phyloP scores from a whole-genome alignment of 2,113 vertebrate genomes.

The Pseudolaguvia tuberculata region DNA sequence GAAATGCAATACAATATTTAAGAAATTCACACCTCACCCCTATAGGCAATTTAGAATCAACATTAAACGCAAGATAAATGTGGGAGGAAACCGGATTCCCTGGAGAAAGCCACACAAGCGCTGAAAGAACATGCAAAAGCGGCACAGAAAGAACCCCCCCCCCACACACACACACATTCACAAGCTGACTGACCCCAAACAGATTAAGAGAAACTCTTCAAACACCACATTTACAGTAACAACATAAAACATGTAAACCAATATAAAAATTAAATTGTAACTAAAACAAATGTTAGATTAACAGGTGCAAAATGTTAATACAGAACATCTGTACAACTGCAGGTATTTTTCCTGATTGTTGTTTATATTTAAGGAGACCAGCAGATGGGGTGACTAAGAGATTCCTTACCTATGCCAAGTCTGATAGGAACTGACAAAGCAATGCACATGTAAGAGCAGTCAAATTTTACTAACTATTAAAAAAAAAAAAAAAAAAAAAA shows the following conservation, averaged over 20 bases:
- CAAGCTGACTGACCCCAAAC: background rate
- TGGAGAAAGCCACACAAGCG: too few relatives aligned
- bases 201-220: too few relatives aligned
- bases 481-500: background rate
- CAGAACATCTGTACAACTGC: background rate
- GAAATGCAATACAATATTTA: too few relatives aligned
- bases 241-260: too few relatives aligned
- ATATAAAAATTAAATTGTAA: background rate
- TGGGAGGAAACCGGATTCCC: too few relatives aligned
- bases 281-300: background rate
- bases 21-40: too few relatives aligned
- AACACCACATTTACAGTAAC: too few relatives aligned
- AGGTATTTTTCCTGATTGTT: too few relatives aligned
- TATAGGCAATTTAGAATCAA: too few relatives aligned
- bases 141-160: too few relatives aligned
- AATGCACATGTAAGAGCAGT: background rate
- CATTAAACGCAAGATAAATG: too few relatives aligned
- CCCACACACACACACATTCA: background rate
- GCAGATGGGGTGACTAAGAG: constrained; percentile 22
- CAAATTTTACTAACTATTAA: background rate
- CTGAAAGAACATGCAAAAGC: too few relatives aligned
- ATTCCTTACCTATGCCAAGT: constrained; percentile 19
- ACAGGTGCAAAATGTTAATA: background rate
- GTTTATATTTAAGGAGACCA: background rate
- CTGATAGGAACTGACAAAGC: background rate